phyloP scores from a whole-genome alignment of 2,113 vertebrate species.

The Uria aalge region DNA sequence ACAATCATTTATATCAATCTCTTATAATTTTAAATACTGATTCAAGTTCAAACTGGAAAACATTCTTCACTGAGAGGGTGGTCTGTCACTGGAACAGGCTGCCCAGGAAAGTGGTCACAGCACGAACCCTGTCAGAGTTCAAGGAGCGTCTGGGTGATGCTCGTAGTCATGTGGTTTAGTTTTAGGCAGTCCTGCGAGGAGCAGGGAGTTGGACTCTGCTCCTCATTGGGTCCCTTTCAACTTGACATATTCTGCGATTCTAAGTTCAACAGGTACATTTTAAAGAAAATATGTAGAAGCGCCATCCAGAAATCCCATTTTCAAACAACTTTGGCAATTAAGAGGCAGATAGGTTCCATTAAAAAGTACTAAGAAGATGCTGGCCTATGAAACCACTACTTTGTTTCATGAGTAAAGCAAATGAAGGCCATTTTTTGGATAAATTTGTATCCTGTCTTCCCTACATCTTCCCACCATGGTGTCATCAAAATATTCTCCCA shows the following conservation, averaged over 20 bases:
- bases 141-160: background rate
- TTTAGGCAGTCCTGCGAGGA: background rate
- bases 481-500: background rate
- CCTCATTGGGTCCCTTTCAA: background rate
- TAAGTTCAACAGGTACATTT: background rate
- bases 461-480: background rate
- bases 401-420: background rate
- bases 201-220: background rate
- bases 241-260: background rate
- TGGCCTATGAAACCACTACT: background rate
- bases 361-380: background rate
- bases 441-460: background rate
- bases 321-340: background rate
- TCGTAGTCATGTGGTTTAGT: background rate
- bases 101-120: background rate
- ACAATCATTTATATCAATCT: background rate
- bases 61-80: background rate
- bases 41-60: background rate
- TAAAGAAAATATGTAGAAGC: background rate
- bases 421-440: background rate
- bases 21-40: background rate
- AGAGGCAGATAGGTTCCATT: background rate
- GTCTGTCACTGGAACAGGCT: background rate
- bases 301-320: background rate
- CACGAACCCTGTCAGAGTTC: background rate